These are phyloP conservation scores for Prosapia bicincta DNA, from an alignment of 2,888 invertebrate species.

Conservation along the genomic window DNA sequence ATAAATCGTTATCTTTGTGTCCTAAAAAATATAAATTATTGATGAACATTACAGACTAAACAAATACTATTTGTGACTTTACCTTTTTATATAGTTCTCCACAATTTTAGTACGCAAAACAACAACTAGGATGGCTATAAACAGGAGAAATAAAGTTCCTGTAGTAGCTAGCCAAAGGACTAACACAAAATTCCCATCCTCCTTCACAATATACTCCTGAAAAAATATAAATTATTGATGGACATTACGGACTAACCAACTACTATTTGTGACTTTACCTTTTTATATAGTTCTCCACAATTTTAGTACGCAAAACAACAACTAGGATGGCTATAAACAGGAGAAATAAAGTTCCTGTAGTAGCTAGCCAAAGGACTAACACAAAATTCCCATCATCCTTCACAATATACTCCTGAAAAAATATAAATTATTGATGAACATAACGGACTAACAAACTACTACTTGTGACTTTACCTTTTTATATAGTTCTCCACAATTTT, in stretches of 20 bases:
- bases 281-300: constrained; percentile 17
- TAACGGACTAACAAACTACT: too few relatives aligned
- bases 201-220: neutral
- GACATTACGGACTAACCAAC: too few relatives aligned
- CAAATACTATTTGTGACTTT: too few relatives aligned
- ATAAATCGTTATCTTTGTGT: too few relatives aligned
- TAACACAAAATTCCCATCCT: neutral
- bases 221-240: too few relatives aligned
- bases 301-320: constrained; percentile 5
- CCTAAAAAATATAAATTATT: too few relatives aligned
- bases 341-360: constrained; percentile 14
- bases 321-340: constrained; percentile 11
- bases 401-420: neutral
- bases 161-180: constrained; percentile 17
- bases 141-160: constrained; percentile 12
- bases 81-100: constrained; percentile 22
- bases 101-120: constrained; percentile 6
- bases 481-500: constrained; percentile 16
- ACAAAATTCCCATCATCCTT: neutral
- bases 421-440: too few relatives aligned
- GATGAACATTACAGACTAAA: too few relatives aligned
- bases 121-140: constrained; percentile 7
- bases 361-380: constrained; percentile 12
- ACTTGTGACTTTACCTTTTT: constrained; percentile 18
- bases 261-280: too few relatives aligned